phyloP scores from a whole-genome alignment of 2,797 vertebrate species.

The Anguilla anguilla region DNA sequence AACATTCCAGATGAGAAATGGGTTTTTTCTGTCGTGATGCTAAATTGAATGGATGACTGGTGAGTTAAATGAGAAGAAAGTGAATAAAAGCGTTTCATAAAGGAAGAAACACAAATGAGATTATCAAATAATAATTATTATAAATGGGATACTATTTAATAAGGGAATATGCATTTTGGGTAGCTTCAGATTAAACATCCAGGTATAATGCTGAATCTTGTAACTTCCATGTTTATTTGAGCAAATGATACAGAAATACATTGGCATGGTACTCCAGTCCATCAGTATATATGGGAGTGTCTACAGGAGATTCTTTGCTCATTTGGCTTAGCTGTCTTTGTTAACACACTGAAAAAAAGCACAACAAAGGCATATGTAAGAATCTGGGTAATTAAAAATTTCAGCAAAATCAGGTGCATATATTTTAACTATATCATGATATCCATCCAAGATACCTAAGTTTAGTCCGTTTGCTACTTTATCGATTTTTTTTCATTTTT shows the following conservation, averaged over 20 bases:
- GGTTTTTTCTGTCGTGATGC: background rate
- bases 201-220: too few species aligned
- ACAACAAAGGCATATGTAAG: background rate
- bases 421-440: background rate
- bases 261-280: background rate
- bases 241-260: background rate
- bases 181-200: background rate
- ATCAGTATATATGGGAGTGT: too few species aligned
- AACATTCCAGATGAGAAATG: background rate
- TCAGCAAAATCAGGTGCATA: background rate
- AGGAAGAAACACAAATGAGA: background rate
- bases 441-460: background rate
- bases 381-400: background rate
- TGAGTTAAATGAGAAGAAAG: background rate
- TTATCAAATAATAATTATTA: background rate
- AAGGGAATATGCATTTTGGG: background rate
- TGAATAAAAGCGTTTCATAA: background rate
- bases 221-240: background rate
- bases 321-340: too few species aligned
- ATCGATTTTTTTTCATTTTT: background rate
- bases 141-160: background rate
- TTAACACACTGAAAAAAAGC: background rate
- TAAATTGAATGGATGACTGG: slow-evolving; percentile 1
- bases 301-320: too few species aligned
- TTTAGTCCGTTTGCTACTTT: background rate